Conservation (phyloP, 1,140 invertebrate species). For the Drosophila truncata region DNA sequence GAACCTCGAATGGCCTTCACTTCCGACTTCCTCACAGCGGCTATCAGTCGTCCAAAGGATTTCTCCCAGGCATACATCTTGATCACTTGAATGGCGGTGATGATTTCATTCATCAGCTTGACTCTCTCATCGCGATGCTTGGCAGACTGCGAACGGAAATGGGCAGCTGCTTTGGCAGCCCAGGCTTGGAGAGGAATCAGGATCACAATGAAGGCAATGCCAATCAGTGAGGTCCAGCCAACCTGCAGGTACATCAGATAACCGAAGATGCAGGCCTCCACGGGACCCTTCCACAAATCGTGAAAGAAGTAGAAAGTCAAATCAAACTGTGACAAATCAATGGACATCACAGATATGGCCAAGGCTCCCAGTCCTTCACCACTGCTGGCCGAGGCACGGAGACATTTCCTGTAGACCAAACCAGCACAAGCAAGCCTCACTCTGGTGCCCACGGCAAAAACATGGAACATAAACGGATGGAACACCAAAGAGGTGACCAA, state of each 20-base stretch:
- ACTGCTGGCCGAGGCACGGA: constrained; percentile 88
- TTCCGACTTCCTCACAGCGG: constrained; percentile 86
- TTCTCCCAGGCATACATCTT: constrained; percentile 94
- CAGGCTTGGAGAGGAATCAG: constrained; percentile 94
- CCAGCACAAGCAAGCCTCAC: constrained; percentile 86
- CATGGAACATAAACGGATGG: constrained; percentile 90
- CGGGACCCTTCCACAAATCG: constrained; percentile 74
- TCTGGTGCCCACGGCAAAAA: constrained; percentile 87
- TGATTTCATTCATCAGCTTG: constrained; percentile 93
- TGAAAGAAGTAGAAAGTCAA: constrained; percentile 70
- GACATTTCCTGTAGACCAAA: constrained; percentile 86
- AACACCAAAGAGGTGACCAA: constrained; percentile 87
- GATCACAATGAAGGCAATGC: constrained; percentile 90
- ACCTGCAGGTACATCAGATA: constrained; percentile 86
- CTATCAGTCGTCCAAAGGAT: constrained; percentile 88
- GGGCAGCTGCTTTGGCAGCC: constrained; percentile 86
- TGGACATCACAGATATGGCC: constrained; percentile 94
- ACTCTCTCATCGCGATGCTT: constrained; percentile 92
- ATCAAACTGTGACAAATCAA: constrained; percentile 77
- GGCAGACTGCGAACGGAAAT: constrained; percentile 88
- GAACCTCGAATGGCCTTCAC: constrained; percentile 86
- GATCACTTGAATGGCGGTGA: constrained; percentile 90
- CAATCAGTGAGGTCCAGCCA: constrained; percentile 89
- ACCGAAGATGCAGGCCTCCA: constrained; percentile 85
- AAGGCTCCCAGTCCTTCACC: constrained; percentile 91